Conservation (phyloP, 2,797 vertebrate species). For the Synaphobranchus kaupii region DNA sequence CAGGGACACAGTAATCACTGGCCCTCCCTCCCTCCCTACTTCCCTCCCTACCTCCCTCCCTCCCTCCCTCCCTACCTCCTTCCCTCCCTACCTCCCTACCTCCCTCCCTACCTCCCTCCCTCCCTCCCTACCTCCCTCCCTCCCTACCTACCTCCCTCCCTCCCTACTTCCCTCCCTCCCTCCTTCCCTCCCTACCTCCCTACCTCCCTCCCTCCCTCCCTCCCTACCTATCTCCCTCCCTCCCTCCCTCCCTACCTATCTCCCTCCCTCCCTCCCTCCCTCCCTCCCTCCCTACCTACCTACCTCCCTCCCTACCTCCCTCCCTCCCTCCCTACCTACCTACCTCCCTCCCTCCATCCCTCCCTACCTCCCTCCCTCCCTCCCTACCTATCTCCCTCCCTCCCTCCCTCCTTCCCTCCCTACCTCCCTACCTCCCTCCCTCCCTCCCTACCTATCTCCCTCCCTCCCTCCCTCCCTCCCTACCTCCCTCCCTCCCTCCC, state of each 20-base stretch:
- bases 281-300: constrained; percentile 12
- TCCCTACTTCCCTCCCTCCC: neutral
- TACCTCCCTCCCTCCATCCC: constrained; percentile 24
- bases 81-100: too few species aligned
- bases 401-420: constrained; percentile 22
- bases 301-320: too few species aligned
- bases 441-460: too few species aligned
- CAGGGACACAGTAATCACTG: constrained; percentile 48
- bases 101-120: constrained; percentile 5
- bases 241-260: constrained; percentile 23
- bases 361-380: constrained; percentile 22
- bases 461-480: constrained; percentile 17
- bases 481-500: constrained; percentile 14
- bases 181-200: too few species aligned
- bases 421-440: constrained; percentile 5
- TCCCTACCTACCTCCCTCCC: constrained; percentile 23
- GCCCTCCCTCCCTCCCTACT: neutral
- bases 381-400: neutral
- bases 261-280: constrained; percentile 14
- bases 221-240: neutral
- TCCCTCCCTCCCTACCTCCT: neutral
- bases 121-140: constrained; percentile 24
- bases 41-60: constrained; percentile 24
- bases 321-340: neutral
- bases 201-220: constrained; percentile 22